Percentiles rank a stretch among this genome's conserved stretches.
phyloP scores from a whole-genome alignment of 2,113 vertebrate species.

The Clarias batrachus region DNA sequence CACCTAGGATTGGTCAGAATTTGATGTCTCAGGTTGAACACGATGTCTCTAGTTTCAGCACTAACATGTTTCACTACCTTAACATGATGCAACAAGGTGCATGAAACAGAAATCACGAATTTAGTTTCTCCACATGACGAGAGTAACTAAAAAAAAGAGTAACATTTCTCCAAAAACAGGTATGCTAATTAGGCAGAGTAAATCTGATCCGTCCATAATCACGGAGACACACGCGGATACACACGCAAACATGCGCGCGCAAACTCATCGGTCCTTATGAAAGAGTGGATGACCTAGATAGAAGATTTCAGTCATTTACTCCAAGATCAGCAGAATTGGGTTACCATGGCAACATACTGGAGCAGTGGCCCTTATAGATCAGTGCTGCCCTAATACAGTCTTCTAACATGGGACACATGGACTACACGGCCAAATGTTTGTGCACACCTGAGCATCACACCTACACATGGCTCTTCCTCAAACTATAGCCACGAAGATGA shows the following conservation, averaged over 20 bases:
- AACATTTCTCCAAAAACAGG: background rate
- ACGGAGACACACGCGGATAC: background rate
- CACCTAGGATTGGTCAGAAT: background rate
- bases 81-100: background rate
- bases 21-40: background rate
- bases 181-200: slow-evolving; percentile 24
- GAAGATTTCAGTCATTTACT: slow-evolving; percentile 36
- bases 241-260: background rate
- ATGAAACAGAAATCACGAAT: background rate
- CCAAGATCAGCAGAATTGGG: slow-evolving; percentile 28
- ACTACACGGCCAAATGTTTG: background rate
- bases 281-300: slow-evolving; percentile 37
- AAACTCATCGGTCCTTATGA: slow-evolving; percentile 9
- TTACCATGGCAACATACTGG: slow-evolving; percentile 29
- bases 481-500: background rate
- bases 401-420: background rate
- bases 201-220: background rate
- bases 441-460: background rate
- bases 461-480: background rate
- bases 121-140: background rate
- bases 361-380: background rate
- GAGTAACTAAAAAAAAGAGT: no score
- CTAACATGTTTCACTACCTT: background rate
- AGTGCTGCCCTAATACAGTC: background rate
- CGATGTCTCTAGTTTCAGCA: background rate